Evolutionary conservation across 2,888 invertebrate species (phyloP).

Genomic region (Tupiocoris notatus): DNA sequence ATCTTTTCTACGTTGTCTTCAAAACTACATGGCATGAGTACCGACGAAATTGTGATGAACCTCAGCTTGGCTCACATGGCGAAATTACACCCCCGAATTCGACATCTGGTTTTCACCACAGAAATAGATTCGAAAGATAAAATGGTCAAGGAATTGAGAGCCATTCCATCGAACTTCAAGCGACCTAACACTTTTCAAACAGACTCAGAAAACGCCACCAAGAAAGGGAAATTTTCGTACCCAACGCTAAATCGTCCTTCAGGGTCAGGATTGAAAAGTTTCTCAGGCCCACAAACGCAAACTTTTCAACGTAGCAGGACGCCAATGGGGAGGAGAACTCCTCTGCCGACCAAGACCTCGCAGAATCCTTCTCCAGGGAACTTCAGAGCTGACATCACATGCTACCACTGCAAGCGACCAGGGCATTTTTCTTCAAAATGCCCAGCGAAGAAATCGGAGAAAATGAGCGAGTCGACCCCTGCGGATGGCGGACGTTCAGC

Average conservation of each 20-base stretch:
- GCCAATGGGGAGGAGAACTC: too few relatives aligned
- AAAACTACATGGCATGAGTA: neutral
- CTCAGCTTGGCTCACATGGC: conserved; percentile 15
- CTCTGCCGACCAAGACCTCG: neutral
- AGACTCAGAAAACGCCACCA: neutral
- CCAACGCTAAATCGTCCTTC: neutral
- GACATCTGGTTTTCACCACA: neutral
- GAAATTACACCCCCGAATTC: conserved; percentile 6
- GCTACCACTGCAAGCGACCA: conserved; percentile 8
- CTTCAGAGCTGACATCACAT: conserved; percentile 7
- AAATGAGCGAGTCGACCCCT: neutral
- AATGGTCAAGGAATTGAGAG: conserved; percentile 5
- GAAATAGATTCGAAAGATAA: neutral
- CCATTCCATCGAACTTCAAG: too few relatives aligned
- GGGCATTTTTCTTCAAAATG: conserved; percentile 13
- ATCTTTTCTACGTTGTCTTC: neutral
- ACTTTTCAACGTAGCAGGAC: neutral
- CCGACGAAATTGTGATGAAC: neutral
- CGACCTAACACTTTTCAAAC: neutral
- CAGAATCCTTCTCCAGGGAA: neutral
- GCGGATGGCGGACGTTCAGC: neutral
- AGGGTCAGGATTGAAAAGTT: neutral
- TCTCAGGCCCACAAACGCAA: neutral
- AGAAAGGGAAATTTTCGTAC: conserved; percentile 5
- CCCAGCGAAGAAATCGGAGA: conserved; percentile 10